Conservation (phyloP, 2,113 vertebrate genomes). For the Gallinago undulata region DNA sequence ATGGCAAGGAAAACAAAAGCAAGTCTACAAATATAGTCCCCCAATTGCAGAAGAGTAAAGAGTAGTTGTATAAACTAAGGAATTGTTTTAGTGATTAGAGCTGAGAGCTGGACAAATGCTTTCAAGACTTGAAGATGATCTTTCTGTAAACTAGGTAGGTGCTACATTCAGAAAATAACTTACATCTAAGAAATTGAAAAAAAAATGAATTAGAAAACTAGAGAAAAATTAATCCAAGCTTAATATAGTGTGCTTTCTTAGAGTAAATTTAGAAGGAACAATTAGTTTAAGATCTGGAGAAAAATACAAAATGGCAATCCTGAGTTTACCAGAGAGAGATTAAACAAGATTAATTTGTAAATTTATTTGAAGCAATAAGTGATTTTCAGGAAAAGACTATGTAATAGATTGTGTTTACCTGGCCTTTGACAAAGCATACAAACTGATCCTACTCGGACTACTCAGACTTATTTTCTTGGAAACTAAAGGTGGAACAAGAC, state of each 20-base stretch:
- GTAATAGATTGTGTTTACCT: background rate
- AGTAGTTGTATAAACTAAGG: background rate
- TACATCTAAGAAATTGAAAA: background rate
- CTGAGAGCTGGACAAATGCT: background rate
- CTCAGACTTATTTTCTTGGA: background rate
- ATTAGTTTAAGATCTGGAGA: background rate
- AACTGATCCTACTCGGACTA: background rate
- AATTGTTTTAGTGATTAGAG: background rate
- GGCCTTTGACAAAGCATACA: background rate
- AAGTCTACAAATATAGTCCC: background rate
- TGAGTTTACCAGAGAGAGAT: background rate
- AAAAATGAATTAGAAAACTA: background rate
- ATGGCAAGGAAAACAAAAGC: background rate
- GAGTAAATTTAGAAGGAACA: background rate
- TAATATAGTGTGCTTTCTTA: background rate
- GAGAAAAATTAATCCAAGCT: background rate
- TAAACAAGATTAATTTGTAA: background rate
- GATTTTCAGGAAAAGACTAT: background rate
- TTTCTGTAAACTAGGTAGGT: background rate
- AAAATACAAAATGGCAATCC: background rate
- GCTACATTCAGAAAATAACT: background rate
- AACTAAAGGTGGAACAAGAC: background rate
- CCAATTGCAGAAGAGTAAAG: background rate
- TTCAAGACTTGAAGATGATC: background rate
- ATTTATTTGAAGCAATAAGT: background rate